Percentiles rank a stretch among this genome's conserved stretches.
Conservation (phyloP, 2,797 vertebrate species). For the Hippoglossus hippoglossus region DNA sequence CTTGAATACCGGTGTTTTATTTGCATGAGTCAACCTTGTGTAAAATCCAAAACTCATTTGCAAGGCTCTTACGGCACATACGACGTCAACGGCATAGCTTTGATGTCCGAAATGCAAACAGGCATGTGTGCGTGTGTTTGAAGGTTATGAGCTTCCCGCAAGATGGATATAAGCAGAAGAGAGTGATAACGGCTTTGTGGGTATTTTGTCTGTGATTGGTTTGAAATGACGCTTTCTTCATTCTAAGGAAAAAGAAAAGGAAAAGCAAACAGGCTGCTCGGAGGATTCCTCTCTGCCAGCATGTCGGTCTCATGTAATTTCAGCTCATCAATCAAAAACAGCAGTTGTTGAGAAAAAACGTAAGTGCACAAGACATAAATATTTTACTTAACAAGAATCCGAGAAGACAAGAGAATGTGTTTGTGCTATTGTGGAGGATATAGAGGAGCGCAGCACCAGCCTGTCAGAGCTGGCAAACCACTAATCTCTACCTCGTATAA, state of each 20-base stretch:
- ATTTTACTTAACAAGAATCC: slow-evolving; percentile 54
- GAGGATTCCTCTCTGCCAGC: background rate
- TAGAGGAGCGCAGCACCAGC: slow-evolving; percentile 42
- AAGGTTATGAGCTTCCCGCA: slow-evolving; percentile 29
- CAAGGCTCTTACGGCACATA: slow-evolving; percentile 51
- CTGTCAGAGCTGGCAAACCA: slow-evolving; percentile 43
- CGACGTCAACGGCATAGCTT: slow-evolving; percentile 44
- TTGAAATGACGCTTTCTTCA: slow-evolving; percentile 1
- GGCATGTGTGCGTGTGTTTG: background rate
- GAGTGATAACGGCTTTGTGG: slow-evolving; percentile 29
- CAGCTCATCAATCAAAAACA: slow-evolving; percentile 43
- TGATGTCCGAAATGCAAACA: slow-evolving; percentile 50
- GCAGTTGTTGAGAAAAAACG: slow-evolving; percentile 10
- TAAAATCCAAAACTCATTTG: slow-evolving; percentile 81
- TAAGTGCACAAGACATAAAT: slow-evolving; percentile 14
- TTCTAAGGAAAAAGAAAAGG: background rate
- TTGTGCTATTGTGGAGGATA: slow-evolving; percentile 54
- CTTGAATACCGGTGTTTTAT: slow-evolving; percentile 76
- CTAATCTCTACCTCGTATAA: slow-evolving; percentile 55
- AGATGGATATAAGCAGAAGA: slow-evolving; percentile 27
- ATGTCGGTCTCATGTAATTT: slow-evolving; percentile 17
- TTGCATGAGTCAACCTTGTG: slow-evolving; percentile 80
- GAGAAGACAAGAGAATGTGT: slow-evolving; percentile 33
- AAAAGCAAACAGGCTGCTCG: slow-evolving; percentile 1
- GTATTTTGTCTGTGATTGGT: slow-evolving; percentile 16